A percentile compares a stretch with the other conserved stretches of the same genome.
Evolutionary conservation across 30 jellyfish, hydroid and myxozoan species (phyloP).

Genomic region (Catostylus mosaicus): DNA sequence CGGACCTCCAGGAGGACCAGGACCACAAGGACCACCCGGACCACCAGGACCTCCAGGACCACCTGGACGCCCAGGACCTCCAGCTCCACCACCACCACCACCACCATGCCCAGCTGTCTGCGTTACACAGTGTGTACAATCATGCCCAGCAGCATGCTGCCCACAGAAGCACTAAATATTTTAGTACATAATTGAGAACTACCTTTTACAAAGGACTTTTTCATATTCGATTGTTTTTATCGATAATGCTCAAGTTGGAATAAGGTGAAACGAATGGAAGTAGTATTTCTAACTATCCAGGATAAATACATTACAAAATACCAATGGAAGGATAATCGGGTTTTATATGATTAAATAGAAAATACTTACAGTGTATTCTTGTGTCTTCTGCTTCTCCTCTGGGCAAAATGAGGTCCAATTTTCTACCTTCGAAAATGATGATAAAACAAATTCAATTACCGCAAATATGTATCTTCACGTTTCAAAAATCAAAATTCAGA

Average conservation of each 20-base stretch:
- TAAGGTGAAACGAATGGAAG: constrained; percentile 68
- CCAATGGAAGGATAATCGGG: constrained; percentile 14
- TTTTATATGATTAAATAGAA: constrained; percentile 31
- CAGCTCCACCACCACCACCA: constrained; percentile 99
- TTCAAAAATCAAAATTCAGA: no score
- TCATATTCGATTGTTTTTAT: constrained; percentile 1
- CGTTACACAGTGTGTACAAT: constrained; percentile 69
- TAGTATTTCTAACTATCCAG: constrained; percentile 53
- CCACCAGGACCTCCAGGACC: constrained; percentile 99
- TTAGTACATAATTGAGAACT: constrained; percentile 1
- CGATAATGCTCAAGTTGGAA: constrained; percentile 20
- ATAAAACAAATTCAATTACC: no score
- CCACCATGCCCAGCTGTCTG: constrained; percentile 97
- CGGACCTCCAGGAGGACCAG: constrained; percentile 98
- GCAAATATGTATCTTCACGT: no score
- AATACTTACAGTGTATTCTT: background rate
- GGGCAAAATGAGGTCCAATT: no score
- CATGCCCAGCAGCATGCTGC: constrained; percentile 96
- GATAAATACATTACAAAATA: constrained; percentile 30
- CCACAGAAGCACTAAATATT: constrained; percentile 37
- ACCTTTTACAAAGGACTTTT: constrained; percentile 28
- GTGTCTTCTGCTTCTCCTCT: background rate
- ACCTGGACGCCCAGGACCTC: constrained; percentile 99
- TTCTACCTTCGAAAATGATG: no score
- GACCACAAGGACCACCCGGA: constrained; percentile 99